Conservation (phyloP, 1,140 invertebrate species). For the Scaptomyza hsui region DNA sequence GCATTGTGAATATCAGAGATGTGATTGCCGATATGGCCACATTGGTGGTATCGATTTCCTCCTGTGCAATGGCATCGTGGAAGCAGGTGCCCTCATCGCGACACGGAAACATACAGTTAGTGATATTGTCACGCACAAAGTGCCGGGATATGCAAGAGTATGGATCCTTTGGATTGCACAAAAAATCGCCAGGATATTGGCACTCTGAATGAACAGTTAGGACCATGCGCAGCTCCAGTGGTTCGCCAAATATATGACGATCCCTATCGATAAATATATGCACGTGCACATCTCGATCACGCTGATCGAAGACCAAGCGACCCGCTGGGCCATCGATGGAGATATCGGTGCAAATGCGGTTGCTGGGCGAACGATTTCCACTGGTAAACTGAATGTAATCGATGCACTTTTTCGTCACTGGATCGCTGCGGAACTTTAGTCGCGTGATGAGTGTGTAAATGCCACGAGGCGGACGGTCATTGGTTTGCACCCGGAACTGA, state of each 20-base stretch:
- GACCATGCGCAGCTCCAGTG: slow-evolving; percentile 76
- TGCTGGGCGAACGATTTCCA: slow-evolving; percentile 73
- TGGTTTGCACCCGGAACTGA: slow-evolving; percentile 68
- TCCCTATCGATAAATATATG: slow-evolving; percentile 70
- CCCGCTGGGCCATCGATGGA: slow-evolving; percentile 65
- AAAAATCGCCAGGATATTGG: slow-evolving; percentile 66
- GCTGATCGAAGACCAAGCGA: slow-evolving; percentile 70
- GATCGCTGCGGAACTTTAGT: slow-evolving; percentile 73
- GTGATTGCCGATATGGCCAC: slow-evolving; percentile 79
- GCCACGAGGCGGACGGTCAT: slow-evolving; percentile 65
- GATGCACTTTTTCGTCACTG: slow-evolving; percentile 64
- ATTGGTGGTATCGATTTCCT: slow-evolving; percentile 72
- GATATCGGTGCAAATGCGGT: slow-evolving; percentile 72
- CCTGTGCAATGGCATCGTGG: slow-evolving; percentile 57
- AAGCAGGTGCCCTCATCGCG: slow-evolving; percentile 76
- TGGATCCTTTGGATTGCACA: slow-evolving; percentile 72
- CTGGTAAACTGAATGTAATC: slow-evolving; percentile 78
- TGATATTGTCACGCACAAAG: slow-evolving; percentile 78
- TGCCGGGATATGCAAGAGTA: slow-evolving; percentile 78
- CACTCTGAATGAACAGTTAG: slow-evolving; percentile 75
- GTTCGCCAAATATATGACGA: slow-evolving; percentile 63
- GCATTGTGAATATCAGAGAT: slow-evolving; percentile 82
- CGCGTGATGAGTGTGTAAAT: slow-evolving; percentile 77
- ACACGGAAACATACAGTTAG: slow-evolving; percentile 78
- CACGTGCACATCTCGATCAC: slow-evolving; percentile 68